Base-by-base conservation (phyloP, 2,888 invertebrate species). In the Rutpela maculata region DNA sequence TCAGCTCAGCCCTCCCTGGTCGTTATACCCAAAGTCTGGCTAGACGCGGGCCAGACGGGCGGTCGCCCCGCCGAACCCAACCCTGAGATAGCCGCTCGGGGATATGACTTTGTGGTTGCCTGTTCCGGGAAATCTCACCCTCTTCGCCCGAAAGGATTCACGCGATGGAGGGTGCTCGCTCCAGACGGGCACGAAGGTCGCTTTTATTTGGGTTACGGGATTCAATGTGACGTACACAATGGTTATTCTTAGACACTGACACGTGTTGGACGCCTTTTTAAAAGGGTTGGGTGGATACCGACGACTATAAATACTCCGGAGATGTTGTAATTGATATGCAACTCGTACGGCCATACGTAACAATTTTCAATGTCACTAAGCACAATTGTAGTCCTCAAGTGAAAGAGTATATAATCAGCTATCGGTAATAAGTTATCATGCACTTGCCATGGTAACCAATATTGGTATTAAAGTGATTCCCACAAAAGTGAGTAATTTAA, bases 61-160 rank as follows among this genome's bases (percentile, higher is more conserved):
- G 57, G 43, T 70, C 59, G 60, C 60, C 70, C 70, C 31, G 35
- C 50, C 59, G 60, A 19, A 77, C 75, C 74, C 78, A 71, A 76
- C 78, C 80, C 80, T 80, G 74, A 83, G 84, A 85, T 85, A 83
- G 85, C 85, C 86, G 87, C 86, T 84, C 85, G 86, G 86, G 87
- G 86, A 87, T 87, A 86, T 86, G 85, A 86, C 85, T 86, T 84
- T 85, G 84, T 83, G 83, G 86, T 81, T 82, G 73, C 73, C 76
- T 74, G 81, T 85, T 85, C 84, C 85, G 85, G 85, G 85, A 85
- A 87, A 86, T 83, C 85, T 85, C 84, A 79, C 84, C 85, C 84
- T 82, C 83, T 84, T 85, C 85, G 83, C 84, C 84, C 86, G 85
- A 86, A 88, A 87, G 87, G 87, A 87, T 87, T 87, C 86, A 84